A percentile compares a stretch with the other conserved stretches of the same genome.
Evolutionary conservation across 2,797 vertebrate genomes (phyloP).

Genomic region (Fratercula arctica): DNA sequence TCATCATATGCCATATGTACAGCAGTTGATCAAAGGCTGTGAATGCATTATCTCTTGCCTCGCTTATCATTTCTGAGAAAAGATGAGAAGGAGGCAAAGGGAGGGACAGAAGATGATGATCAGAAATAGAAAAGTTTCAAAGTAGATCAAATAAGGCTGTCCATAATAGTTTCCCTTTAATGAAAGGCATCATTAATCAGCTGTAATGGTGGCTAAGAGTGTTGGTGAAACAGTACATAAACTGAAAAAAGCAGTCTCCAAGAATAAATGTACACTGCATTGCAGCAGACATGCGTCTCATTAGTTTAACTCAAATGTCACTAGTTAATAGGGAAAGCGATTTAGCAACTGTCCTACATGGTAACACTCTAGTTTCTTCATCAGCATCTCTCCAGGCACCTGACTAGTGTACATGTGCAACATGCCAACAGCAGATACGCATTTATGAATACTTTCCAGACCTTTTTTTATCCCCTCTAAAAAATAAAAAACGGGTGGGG

Average conservation of each 20-base stretch:
- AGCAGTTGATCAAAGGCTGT: constrained; percentile 23
- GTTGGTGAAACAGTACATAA: constrained; percentile 50
- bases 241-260: constrained; percentile 41
- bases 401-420: background rate
- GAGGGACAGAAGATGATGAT: background rate
- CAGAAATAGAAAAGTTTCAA: constrained; percentile 50
- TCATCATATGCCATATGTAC: constrained; percentile 34
- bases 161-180: constrained; percentile 7
- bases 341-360: constrained; percentile 36
- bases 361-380: constrained; percentile 14
- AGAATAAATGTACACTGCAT: constrained; percentile 60
- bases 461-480: background rate
- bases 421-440: background rate
- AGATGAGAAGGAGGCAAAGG: constrained; percentile 34
- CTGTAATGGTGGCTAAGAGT: constrained; percentile 30
- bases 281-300: constrained; percentile 60
- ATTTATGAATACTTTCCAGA: background rate
- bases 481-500: rapidly evolving
- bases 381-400: background rate
- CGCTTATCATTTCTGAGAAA: constrained; percentile 34
- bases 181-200: constrained; percentile 48
- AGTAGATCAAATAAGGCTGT: constrained; percentile 34
- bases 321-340: constrained; percentile 35
- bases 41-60: constrained; percentile 49
- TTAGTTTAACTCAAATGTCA: constrained; percentile 66